These are phyloP conservation scores for Etheostoma perlongum DNA, from an alignment of 2,797 vertebrate genomes.

Conservation along the genomic window DNA sequence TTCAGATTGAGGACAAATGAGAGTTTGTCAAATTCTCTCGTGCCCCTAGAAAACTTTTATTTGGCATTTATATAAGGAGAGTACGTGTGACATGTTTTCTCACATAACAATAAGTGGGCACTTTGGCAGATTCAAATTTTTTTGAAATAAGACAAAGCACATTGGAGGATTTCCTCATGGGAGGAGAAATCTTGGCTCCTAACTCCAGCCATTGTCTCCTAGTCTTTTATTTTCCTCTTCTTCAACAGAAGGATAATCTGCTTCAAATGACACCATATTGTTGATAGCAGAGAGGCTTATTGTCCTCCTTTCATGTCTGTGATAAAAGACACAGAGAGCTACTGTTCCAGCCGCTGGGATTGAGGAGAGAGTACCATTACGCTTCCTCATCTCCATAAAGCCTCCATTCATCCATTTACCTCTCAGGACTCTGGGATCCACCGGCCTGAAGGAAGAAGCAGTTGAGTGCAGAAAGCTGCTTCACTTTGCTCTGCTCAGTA, in stretches of 20 bases:
- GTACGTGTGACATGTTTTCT: conserved; percentile 62
- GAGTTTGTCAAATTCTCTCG: conserved; percentile 33
- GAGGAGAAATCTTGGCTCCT: conserved; percentile 77
- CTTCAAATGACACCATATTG: conserved; percentile 86
- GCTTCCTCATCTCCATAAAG: conserved; percentile 84
- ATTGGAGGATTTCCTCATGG: conserved; percentile 73
- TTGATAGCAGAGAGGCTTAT: conserved; percentile 85
- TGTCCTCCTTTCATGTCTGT: conserved; percentile 81
- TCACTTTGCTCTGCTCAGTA: conserved; percentile 62
- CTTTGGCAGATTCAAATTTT: conserved; percentile 73
- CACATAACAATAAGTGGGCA: conserved; percentile 63
- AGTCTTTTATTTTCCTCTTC: conserved; percentile 79
- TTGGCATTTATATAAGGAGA: conserved; percentile 49
- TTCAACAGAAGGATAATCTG: conserved; percentile 84
- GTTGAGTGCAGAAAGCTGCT: conserved; percentile 77
- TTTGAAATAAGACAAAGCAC: conserved; percentile 77
- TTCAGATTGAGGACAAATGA: conserved; percentile 37
- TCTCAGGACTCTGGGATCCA: conserved; percentile 78
- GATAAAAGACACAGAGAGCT: conserved; percentile 84
- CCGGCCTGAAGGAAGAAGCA: conserved; percentile 78
- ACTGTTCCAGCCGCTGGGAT: conserved; percentile 80
- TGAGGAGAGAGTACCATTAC: conserved; percentile 81
- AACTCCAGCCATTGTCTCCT: conserved; percentile 78
- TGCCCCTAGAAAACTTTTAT: conserved; percentile 46
- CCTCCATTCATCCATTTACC: conserved; percentile 84